Conservation (phyloP, 2,113 vertebrate species). For the Callaeas wilsoni region DNA sequence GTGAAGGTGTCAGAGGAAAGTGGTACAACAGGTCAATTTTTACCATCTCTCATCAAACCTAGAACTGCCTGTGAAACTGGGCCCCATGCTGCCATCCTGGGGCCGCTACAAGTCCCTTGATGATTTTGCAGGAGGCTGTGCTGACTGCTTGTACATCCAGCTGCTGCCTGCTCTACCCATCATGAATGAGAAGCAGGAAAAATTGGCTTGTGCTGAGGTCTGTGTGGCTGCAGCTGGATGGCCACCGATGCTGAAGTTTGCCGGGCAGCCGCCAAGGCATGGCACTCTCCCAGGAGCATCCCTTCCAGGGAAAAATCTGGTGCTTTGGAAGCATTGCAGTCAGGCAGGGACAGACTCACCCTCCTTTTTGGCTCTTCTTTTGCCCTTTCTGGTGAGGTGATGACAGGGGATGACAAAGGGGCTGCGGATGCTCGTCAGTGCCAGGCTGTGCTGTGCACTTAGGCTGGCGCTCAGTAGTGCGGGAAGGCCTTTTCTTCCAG, state of each 20-base stretch:
- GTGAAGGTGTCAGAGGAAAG: background rate
- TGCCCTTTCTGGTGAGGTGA: background rate
- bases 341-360: background rate
- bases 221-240: background rate
- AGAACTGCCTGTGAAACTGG: background rate
- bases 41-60: background rate
- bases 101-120: background rate
- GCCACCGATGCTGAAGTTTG: rapidly evolving
- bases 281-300: background rate
- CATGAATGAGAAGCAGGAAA: background rate
- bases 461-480: background rate
- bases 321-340: background rate
- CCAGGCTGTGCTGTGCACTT: background rate
- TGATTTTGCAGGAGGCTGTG: background rate
- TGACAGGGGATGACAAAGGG: background rate
- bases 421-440: rapidly evolving
- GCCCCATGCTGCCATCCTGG: background rate
- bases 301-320: background rate
- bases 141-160: background rate
- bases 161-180: background rate
- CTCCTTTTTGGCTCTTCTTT: background rate
- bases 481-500: conserved; percentile 18
- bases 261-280: rapidly evolving
- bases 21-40: rapidly evolving
- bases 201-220: background rate